Evolutionary conservation across 2,113 vertebrate species (phyloP).

Genomic region (Macrotis lagotis): DNA sequence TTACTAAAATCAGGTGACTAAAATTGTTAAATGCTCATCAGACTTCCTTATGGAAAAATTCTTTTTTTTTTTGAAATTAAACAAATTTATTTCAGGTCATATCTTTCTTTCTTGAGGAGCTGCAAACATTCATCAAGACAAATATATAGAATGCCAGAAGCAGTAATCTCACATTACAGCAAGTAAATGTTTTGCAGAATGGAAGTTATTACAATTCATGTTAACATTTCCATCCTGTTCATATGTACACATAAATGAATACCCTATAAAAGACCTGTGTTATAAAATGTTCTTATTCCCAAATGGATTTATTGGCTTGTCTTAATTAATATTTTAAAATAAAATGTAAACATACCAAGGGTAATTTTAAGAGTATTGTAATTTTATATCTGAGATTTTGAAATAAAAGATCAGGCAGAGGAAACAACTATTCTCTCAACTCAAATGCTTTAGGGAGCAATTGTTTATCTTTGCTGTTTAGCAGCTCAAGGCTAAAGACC

Average conservation of each 20-base stretch:
- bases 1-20: no score
- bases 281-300: background rate
- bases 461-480: background rate
- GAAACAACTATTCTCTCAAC: background rate
- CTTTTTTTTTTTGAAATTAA: no score
- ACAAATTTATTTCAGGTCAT: conserved; percentile 53
- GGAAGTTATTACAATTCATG: background rate
- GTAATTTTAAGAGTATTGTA: conserved; percentile 25
- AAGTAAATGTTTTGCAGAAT: background rate
- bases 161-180: background rate
- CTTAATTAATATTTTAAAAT: conserved; percentile 48
- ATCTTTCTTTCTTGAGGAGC: background rate
- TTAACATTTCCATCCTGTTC: background rate
- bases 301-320: conserved; percentile 24
- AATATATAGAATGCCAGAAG: background rate
- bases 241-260: conserved; percentile 13
- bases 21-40: no score
- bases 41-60: no score
- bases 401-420: background rate
- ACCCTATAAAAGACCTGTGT: conserved; percentile 2
- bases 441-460: conserved; percentile 19
- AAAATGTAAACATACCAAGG: conserved; percentile 46
- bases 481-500: conserved; percentile 35
- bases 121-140: conserved; percentile 16
- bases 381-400: background rate